Conservation (phyloP, 2,888 invertebrate species). For the Spisula solida region DNA sequence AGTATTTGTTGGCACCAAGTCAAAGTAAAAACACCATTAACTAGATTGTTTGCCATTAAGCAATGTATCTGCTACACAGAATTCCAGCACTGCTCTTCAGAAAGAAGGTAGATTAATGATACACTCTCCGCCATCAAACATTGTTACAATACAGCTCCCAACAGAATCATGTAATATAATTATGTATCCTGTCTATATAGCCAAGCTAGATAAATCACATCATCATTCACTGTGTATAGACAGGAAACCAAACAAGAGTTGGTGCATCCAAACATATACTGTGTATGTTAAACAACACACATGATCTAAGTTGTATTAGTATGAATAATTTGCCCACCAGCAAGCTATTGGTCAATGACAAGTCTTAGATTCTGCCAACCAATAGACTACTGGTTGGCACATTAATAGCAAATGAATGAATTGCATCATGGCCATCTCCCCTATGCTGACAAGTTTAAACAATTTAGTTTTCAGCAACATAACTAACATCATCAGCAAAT, state of each 20-base stretch:
- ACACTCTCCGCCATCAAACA: neutral
- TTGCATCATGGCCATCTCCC: too few species aligned
- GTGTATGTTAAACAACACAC: too few species aligned
- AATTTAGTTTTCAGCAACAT: too few species aligned
- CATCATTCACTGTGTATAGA: neutral
- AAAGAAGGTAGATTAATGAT: neutral
- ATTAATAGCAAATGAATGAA: too few species aligned
- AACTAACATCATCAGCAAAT: too few species aligned
- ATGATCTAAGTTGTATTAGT: too few species aligned
- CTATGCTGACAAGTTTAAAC: too few species aligned
- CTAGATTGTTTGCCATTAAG: neutral
- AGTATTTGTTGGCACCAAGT: neutral
- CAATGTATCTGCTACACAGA: constrained; percentile 14
- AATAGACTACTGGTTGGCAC: too few species aligned
- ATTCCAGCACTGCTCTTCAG: constrained; percentile 2
- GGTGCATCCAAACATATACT: too few species aligned
- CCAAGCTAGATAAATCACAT: neutral
- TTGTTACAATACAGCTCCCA: neutral
- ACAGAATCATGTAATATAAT: neutral
- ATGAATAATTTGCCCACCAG: too few species aligned
- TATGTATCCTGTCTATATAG: neutral
- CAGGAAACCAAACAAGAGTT: neutral
- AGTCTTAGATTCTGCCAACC: too few species aligned
- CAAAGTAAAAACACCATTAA: neutral
- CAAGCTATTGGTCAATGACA: too few species aligned